Conservation (phyloP, 2,113 vertebrate species). For the Myiozetetes cayanensis region DNA sequence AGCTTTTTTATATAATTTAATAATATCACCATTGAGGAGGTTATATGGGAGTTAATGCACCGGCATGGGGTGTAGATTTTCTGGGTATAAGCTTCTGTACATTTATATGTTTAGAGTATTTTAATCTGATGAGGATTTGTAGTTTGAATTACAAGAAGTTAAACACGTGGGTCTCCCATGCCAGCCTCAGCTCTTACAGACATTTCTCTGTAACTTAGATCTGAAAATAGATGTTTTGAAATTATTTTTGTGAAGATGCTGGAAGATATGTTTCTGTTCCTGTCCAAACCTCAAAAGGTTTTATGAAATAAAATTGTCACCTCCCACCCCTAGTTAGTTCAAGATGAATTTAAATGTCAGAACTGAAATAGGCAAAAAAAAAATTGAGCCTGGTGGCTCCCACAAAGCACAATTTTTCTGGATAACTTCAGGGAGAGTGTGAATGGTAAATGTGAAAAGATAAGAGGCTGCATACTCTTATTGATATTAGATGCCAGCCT, state of each 20-base stretch:
- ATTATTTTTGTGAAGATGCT: not conserved
- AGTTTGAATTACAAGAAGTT: not conserved
- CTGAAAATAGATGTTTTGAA: slow-evolving; percentile 22
- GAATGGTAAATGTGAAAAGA: not conserved
- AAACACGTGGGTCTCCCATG: not conserved
- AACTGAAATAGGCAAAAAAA: not conserved
- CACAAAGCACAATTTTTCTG: not conserved
- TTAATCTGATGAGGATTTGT: not conserved
- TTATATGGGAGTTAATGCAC: not conserved
- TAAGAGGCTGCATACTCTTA: not conserved
- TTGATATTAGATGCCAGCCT: not conserved
- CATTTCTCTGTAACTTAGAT: not conserved
- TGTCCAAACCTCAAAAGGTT: not conserved
- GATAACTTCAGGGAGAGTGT: not conserved
- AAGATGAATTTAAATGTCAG: slow-evolving; percentile 22
- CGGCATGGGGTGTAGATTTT: not conserved
- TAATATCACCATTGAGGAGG: not conserved
- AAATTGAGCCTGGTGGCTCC: not conserved
- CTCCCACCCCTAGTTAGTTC: not conserved
- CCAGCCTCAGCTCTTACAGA: not conserved
- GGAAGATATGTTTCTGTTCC: not conserved
- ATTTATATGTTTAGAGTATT: not conserved
- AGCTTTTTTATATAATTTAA: not conserved
- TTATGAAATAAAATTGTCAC: slow-evolving; percentile 28
- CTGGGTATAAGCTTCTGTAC: not conserved